Conservation (phyloP, 2,113 vertebrate genomes). For the Tupaia tana region DNA sequence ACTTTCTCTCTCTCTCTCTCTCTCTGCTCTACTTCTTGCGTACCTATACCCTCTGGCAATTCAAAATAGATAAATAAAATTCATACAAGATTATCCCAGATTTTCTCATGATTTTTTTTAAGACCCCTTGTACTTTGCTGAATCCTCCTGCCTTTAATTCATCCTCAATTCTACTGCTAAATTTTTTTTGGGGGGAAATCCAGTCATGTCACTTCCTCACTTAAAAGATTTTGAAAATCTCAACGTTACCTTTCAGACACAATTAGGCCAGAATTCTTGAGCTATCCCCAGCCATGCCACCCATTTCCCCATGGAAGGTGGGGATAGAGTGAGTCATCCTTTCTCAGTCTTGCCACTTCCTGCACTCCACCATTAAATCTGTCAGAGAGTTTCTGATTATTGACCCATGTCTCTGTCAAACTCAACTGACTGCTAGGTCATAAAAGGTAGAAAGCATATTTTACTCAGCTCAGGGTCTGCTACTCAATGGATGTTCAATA, state of each 20-base stretch:
- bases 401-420: constrained; percentile 26
- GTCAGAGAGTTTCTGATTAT: constrained; percentile 37
- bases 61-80: too few relatives aligned
- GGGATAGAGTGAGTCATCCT: background rate
- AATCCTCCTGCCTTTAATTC: background rate
- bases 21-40: too few relatives aligned
- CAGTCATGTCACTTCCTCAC: background rate
- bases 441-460: constrained; percentile 31
- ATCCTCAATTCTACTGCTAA: background rate
- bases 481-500: constrained; percentile 34
- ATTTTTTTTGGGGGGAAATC: background rate
- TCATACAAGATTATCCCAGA: too few relatives aligned
- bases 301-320: background rate
- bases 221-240: background rate
- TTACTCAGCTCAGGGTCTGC: constrained; percentile 46
- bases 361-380: background rate
- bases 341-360: background rate
- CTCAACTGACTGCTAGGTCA: constrained; percentile 25
- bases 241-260: too few relatives aligned
- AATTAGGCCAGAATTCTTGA: background rate
- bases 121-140: background rate
- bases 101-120: too few relatives aligned
- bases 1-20: too few relatives aligned
- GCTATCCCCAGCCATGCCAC: background rate
- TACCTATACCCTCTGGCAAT: too few relatives aligned